These are phyloP conservation scores for Metaphire vulgaris DNA, from an alignment of 1,140 invertebrate genomes.

Conservation along the genomic window DNA sequence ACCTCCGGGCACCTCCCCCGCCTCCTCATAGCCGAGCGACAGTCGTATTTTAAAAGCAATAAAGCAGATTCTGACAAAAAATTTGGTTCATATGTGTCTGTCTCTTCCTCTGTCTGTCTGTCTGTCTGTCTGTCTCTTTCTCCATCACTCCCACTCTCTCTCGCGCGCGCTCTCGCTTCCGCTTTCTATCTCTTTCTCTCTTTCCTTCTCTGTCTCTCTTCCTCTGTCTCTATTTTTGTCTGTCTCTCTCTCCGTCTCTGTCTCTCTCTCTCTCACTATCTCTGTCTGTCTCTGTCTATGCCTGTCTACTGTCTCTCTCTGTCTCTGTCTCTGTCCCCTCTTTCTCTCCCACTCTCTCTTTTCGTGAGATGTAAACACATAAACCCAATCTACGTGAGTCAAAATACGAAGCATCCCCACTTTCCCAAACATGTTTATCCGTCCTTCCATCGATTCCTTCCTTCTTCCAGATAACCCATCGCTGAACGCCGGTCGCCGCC, in stretches of 20 bases:
- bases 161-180: neutral
- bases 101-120: constrained; percentile 9
- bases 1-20: too few relatives aligned
- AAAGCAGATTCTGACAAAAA: too few relatives aligned
- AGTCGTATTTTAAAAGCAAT: too few relatives aligned
- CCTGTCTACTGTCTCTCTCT: neutral
- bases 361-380: too few relatives aligned
- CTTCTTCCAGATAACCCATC: too few relatives aligned
- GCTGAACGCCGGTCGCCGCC: too few relatives aligned
- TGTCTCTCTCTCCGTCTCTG: neutral
- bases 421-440: too few relatives aligned
- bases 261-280: neutral
- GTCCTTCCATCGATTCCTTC: too few relatives aligned
- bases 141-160: neutral
- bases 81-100: constrained; percentile 6
- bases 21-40: too few relatives aligned
- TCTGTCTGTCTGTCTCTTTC: constrained; percentile 13
- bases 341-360: neutral
- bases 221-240: neutral
- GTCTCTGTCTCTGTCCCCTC: neutral
- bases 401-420: too few relatives aligned
- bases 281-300: neutral
- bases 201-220: neutral
- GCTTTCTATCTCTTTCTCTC: neutral
- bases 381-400: too few relatives aligned